A percentile compares a stretch with the other conserved stretches of the same genome.
These are phyloP conservation scores for Corvus hawaiiensis DNA, from an alignment of 2,113 vertebrate species.

Conservation along the genomic window DNA sequence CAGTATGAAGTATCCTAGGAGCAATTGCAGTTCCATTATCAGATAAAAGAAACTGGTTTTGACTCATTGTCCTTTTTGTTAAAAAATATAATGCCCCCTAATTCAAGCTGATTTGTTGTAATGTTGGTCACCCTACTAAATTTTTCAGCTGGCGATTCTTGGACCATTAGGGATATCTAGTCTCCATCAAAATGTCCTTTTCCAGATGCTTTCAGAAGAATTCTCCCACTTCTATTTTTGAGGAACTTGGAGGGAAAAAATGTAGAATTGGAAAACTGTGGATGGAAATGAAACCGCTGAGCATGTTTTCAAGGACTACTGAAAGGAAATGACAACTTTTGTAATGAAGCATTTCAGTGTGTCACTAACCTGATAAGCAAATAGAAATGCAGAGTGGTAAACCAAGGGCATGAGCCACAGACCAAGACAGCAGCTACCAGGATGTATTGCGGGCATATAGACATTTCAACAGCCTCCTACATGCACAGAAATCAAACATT, in stretches of 20 bases:
- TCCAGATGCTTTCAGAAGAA: not conserved
- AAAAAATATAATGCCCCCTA: not conserved
- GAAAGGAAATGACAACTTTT: not conserved
- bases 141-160: not conserved
- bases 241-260: not conserved
- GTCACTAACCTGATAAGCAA: not conserved
- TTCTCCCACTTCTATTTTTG: not conserved
- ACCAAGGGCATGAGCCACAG: not conserved
- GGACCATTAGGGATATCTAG: not conserved
- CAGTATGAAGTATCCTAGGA: constrained; percentile 4
- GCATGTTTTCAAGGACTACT: not conserved
- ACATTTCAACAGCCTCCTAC: not conserved
- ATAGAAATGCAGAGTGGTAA: not conserved
- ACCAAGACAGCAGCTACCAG: not conserved
- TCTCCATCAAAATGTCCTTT: not conserved
- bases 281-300: not conserved
- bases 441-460: not conserved
- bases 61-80: not conserved
- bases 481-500: not conserved
- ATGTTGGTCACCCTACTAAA: not conserved
- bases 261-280: not conserved
- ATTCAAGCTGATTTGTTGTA: not conserved
- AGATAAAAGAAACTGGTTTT: not conserved
- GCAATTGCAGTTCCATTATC: not conserved
- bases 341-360: not conserved